phyloP scores from a whole-genome alignment of 92 coral and sea anemone species.

The Plumapathes pennacea region DNA sequence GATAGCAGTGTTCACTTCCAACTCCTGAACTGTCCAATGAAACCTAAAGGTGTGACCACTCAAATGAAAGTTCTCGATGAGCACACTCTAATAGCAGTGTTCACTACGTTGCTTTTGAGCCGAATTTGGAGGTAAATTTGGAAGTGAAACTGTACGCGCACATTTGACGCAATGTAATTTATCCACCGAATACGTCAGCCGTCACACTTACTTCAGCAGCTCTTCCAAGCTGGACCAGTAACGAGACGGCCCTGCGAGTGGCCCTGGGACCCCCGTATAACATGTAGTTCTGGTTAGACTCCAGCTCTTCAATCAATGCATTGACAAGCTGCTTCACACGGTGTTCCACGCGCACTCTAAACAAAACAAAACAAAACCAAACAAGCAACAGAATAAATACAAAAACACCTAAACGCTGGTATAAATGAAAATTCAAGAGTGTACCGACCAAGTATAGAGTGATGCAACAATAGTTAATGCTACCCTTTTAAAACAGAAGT shows the following conservation, averaged over 20 bases:
- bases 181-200: too few relatives aligned
- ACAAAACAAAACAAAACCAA: not conserved
- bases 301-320: constrained; percentile 89
- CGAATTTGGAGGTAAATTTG: too few relatives aligned
- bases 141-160: too few relatives aligned
- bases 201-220: constrained; percentile 82
- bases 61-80: too few relatives aligned
- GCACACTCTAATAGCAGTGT: too few relatives aligned
- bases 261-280: constrained; percentile 95
- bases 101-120: too few relatives aligned
- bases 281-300: constrained; percentile 85
- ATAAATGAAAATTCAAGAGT: too few relatives aligned
- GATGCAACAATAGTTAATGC: not conserved
- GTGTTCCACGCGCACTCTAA: constrained; percentile 90
- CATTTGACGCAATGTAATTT: too few relatives aligned
- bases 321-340: constrained; percentile 89
- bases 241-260: constrained; percentile 83
- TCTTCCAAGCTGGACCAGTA: constrained; percentile 86
- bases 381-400: not conserved
- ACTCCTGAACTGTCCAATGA: too few relatives aligned
- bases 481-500: not conserved
- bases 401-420: not conserved
- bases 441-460: not conserved
- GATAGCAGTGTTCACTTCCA: too few relatives aligned
- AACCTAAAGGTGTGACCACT: too few relatives aligned